phyloP scores from a whole-genome alignment of 2,113 vertebrate genomes.

The Neoarius graeffei region DNA sequence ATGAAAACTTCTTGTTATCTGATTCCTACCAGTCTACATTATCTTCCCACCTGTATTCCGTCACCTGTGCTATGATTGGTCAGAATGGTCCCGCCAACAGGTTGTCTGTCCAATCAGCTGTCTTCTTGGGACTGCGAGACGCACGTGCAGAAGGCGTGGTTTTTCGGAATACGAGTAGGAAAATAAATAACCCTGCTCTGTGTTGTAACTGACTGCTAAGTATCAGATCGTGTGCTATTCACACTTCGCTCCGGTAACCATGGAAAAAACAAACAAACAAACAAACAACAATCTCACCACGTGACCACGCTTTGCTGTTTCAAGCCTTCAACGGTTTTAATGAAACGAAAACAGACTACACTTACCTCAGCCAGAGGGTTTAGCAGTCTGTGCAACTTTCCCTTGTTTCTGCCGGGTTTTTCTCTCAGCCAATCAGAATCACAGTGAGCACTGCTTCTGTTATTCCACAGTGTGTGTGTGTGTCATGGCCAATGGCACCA shows the following conservation, averaged over 20 bases:
- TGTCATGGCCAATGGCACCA: not conserved
- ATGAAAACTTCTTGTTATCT: not conserved
- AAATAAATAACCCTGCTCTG: not conserved
- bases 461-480: not conserved
- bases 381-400: no score
- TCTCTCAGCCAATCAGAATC: conserved; percentile 8
- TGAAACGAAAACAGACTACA: not conserved
- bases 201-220: no score
- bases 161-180: not conserved
- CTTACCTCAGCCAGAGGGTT: not conserved
- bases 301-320: not conserved
- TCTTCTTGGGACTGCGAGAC: not conserved
- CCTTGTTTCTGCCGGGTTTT: conserved; percentile 24
- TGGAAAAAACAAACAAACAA: not conserved
- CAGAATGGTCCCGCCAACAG: not conserved
- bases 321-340: not conserved
- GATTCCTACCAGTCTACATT: not conserved
- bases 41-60: not conserved
- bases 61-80: not conserved
- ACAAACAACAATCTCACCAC: no score
- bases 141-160: not conserved
- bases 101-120: not conserved
- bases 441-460: not conserved
- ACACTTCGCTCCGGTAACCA: not conserved
- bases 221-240: not conserved